Evolutionary conservation across 2,888 invertebrate genomes (phyloP), one percentile per base, ranked within the genome.

Genomic region (Polydrusus pterygomalis): DNA sequence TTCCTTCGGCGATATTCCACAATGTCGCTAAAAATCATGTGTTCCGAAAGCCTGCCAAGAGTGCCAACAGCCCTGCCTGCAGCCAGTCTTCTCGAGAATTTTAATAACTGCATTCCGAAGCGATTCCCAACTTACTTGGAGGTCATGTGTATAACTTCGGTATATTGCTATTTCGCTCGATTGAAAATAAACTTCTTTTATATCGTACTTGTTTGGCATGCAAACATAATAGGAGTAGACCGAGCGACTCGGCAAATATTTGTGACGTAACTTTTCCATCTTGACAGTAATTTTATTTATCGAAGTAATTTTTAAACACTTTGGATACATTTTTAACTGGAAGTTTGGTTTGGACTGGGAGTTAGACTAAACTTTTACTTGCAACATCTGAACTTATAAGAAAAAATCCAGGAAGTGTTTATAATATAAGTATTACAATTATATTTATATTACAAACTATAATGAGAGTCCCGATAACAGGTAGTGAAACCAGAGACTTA

Each of bases 81-180:
- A 60, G 56, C 47, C 34, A 47, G 70, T 45, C 60, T 60, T 25
- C 45, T 56, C 30, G 60, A 43, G 70, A 70, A 70, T 70, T 70
- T 70, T 70, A 70, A 70, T 70, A 70, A 70, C 70, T 62, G 56
- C 70, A 70, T 70, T 70, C 70, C 70, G n/a, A 34, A 60, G 45
- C 60, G 60, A 58, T 49, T 70, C 60, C 60, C 30, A 38, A 60
- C 45, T 70, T 60, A 58, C 60, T 60, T 43, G 60, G 43, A 62
- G 70, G 45, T 60, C 70, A 58, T 70, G 60, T 70, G 49, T 70
- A 70, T 60, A 68, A 68, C 54, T 68, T 68, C 54, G 68, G 68
- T 40, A 15, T 51, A 17, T 40, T 54, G 68, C 54, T 68, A 68
- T 68, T 68, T 54, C 49, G 54, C 68, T 18, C 18, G 40, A 54